Conservation (phyloP, 2,888 invertebrate genomes). For the Theodoxus fluviatilis region DNA sequence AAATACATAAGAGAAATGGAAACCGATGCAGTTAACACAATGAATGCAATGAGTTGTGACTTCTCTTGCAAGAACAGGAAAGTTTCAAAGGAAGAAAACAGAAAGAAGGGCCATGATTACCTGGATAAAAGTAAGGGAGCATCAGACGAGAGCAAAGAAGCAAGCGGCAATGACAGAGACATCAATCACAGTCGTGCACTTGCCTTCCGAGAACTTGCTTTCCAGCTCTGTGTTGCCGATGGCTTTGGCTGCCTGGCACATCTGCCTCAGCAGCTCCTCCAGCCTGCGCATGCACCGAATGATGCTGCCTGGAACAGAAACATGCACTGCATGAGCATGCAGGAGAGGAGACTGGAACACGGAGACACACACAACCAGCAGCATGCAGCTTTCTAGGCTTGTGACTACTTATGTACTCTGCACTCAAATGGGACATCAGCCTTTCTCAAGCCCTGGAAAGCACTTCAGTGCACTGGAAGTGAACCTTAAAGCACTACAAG, state of each 20-base stretch:
- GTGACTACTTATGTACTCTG: no score
- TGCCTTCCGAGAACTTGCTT: slow-evolving; percentile 93
- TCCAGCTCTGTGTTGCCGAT: slow-evolving; percentile 96
- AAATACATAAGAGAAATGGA: slow-evolving; percentile 18
- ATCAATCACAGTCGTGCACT: no score
- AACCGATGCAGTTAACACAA: no score
- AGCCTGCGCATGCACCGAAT: slow-evolving; percentile 93
- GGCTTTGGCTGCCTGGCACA: slow-evolving; percentile 94
- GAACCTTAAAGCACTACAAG: no score
- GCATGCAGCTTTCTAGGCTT: no score
- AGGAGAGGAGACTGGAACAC: no score
- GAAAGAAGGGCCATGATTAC: not conserved
- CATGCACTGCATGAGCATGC: no score
- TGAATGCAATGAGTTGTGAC: not conserved
- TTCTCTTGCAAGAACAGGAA: not conserved
- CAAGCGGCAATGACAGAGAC: not conserved
- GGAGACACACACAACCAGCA: no score
- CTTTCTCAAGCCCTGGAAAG: no score
- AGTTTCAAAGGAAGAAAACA: not conserved
- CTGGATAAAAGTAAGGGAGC: not conserved
- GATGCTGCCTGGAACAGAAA: slow-evolving; percentile 73
- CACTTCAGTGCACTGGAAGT: no score
- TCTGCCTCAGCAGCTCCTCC: slow-evolving; percentile 93
- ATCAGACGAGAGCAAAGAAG: not conserved
- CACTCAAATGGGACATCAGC: no score